Evolutionary conservation across 2,888 invertebrate species (phyloP).

Genomic region (Schizotus pectinicornis): DNA sequence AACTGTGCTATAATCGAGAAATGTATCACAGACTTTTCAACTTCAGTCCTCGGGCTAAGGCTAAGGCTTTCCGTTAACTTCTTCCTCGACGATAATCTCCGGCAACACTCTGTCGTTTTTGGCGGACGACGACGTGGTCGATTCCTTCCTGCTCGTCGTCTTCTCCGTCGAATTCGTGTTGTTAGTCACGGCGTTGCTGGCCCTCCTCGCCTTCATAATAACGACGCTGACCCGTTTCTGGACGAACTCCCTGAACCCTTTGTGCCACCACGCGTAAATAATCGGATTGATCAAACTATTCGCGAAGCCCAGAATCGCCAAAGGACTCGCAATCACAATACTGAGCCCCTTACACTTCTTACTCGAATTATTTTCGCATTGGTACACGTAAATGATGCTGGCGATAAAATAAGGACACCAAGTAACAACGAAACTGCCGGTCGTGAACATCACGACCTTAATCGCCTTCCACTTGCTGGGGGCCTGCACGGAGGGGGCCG

Average conservation of each 20-base stretch:
- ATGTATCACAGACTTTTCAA: too few relatives aligned
- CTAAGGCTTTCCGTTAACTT: too few relatives aligned
- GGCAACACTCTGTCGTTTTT: too few relatives aligned
- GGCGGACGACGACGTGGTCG: too few relatives aligned
- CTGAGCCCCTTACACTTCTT: conserved; percentile 60
- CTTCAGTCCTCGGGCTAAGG: too few relatives aligned
- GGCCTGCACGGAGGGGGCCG: conserved; percentile 27
- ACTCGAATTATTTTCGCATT: conserved; percentile 35
- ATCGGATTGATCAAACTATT: conserved; percentile 70
- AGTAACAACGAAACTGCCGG: conserved; percentile 66
- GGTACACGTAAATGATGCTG: conserved; percentile 62
- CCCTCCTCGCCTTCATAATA: conserved; percentile 29
- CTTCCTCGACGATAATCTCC: too few relatives aligned
- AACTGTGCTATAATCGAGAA: too few relatives aligned
- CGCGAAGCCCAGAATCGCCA: conserved; percentile 66
- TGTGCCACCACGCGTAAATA: conserved; percentile 76
- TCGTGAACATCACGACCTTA: conserved; percentile 67
- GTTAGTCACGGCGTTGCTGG: conserved; percentile 7
- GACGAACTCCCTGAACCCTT: conserved; percentile 65
- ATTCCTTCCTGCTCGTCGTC: background rate
- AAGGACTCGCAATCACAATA: conserved; percentile 64
- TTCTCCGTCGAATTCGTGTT: background rate
- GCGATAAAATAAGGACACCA: conserved; percentile 70
- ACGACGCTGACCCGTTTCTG: conserved; percentile 52
- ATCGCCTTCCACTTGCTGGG: conserved; percentile 68